These are phyloP conservation scores for Sandelia bainsii DNA, from an alignment of 2,797 vertebrate species.

Conservation along the genomic window DNA sequence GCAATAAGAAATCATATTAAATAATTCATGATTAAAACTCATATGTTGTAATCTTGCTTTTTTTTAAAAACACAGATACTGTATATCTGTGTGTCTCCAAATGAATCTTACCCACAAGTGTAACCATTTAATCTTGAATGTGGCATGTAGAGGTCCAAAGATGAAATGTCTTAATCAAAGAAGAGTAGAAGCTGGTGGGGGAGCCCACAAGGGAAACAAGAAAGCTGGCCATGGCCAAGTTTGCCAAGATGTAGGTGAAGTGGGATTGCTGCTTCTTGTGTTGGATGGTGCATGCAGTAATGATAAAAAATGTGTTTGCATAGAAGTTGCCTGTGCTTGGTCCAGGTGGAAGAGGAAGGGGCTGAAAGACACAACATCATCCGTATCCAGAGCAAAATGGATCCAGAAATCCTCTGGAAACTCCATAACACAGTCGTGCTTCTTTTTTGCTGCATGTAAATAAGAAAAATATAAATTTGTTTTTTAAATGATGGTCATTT, in stretches of 20 bases:
- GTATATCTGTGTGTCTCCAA: slow-evolving; percentile 61
- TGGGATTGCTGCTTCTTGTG: slow-evolving; percentile 83
- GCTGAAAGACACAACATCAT: slow-evolving; percentile 79
- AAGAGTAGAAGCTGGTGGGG: slow-evolving; percentile 76
- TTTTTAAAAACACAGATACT: neutral
- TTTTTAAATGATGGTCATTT: slow-evolving; percentile 3
- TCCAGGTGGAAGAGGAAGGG: slow-evolving; percentile 83
- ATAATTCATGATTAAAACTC: no score
- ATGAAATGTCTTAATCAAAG: slow-evolving; percentile 80
- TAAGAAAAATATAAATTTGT: neutral
- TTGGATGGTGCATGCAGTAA: slow-evolving; percentile 76
- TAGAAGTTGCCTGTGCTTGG: slow-evolving; percentile 69
- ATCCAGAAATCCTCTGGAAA: slow-evolving; percentile 74
- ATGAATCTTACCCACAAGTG: slow-evolving; percentile 78
- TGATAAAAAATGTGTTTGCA: slow-evolving; percentile 49
- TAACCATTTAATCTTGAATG: slow-evolving; percentile 80
- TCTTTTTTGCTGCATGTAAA: slow-evolving; percentile 2
- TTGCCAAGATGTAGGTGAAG: slow-evolving; percentile 88
- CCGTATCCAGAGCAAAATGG: slow-evolving; percentile 74
- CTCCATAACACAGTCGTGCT: neutral
- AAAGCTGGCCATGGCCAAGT: slow-evolving; percentile 82
- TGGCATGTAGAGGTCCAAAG: slow-evolving; percentile 78
- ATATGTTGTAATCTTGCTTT: slow-evolving; percentile 34
- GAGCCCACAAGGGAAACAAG: slow-evolving; percentile 80
- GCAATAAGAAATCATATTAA: neutral